Evolutionary conservation across 2,113 vertebrate genomes (phyloP), one percentile per base, ranked within the genome.

Genomic region (Cromileptes altivelis): DNA sequence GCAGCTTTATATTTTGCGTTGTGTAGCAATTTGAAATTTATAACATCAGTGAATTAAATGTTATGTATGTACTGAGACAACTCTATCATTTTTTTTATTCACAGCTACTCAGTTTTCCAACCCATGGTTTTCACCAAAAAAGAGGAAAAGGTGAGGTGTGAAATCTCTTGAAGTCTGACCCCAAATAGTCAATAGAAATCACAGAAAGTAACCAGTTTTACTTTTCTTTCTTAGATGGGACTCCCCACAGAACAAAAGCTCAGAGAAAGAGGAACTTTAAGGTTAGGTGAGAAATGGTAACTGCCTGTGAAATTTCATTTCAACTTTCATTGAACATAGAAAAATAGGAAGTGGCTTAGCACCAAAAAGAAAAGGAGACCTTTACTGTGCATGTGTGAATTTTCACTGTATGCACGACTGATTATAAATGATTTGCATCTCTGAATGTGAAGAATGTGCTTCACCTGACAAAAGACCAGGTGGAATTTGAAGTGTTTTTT

Each of bases 311-410:
- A 40, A 75, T 80, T 80, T 91, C 64, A 78, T 68, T 86, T 91
- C 74, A 83, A 1, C 62, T 86, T 89, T 86, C 2, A 0, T 56
- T 40, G 4, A 8, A 56, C n/a, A 30, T n/a, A 49, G 18, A 37
- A 75, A 88, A 89, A 81, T 0, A 85, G 75, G 84, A 89, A 89
- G 77, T 78, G 37, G 12, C 3, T 15, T 52, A 6, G 17, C 19
- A 58, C 4, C 2, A 4, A 27, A 47, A 56, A 33, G 12, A n/a
- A 60, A 42, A 81, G 23, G n/a, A 42, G 21, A 52, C 2, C 27
- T 69, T 40, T 67, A 4, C 6, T 45, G 4, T 64, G 17, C 25
- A 23, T 73, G 23, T 19, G 19, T 57, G 6, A 14, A 30, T 64
- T 65, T 23, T 23, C 30, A 70, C 4, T 33, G 21, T 10, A 27